Evolutionary conservation across 2,113 vertebrate species (phyloP), one percentile per base, ranked within the genome.

Genomic region (Sporophila hypoxantha): DNA sequence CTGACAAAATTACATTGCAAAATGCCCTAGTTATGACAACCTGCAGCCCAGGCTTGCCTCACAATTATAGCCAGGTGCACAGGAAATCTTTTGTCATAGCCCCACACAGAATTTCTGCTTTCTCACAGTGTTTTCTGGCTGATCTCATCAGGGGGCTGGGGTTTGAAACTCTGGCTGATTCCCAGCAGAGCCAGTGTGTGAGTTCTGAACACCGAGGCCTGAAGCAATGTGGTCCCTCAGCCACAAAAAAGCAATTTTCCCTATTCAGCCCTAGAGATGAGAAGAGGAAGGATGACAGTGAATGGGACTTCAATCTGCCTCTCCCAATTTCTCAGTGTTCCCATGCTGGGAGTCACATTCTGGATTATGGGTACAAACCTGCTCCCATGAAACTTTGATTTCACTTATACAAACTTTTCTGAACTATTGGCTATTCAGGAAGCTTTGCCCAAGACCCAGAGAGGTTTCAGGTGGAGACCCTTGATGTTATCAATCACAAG

Each of bases 1-100:
- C 79, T 85, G 76, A 87, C 56, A 92, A 83, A 92, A 92, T 59
- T 56, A 57, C 8, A 8, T 76, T 85, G 44, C 34, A 78, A 92
- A 93, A 89, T 27, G 22, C n/a, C 49, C 73, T 82, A 60, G 71
- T 90, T 94, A 78, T 29, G 61, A 85, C 36, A 88, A 60, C 26
- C 32, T 55, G 41, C 37, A 87, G 67, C n/a, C 52, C 37, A 73
- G 49, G 64, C 15, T 21, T 68, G 46, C 56, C 57, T 85, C 44
- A 39, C 50, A 80, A 80, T 81, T 80, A 71, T 11, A 66, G 49
- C 22, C 66, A 77, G n/a, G 7, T 8, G 65, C 65, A 47, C 14
- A 27, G 42, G 25, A 26, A 65, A 37, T 16, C 49, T 92, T 90
- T 82, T 74, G 41, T 71, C 17, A 36, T 16, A 85, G 34, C 8